Percentiles rank a stretch among this genome's conserved stretches.
These are phyloP conservation scores for Schizopygopsis pylzovi DNA, from an alignment of 2,797 vertebrate species.

Conservation along the genomic window DNA sequence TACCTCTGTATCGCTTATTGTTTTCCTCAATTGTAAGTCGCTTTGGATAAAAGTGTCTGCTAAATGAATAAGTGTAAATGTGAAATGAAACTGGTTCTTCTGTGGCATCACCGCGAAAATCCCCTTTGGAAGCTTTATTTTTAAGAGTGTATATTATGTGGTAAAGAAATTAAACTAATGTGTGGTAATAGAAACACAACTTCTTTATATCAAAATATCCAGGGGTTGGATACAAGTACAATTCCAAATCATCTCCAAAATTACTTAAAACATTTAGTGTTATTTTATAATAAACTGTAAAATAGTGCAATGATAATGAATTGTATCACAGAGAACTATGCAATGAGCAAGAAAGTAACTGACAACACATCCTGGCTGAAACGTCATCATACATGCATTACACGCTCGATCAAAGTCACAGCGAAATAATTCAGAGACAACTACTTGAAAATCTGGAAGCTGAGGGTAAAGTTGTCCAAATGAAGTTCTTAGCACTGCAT, in stretches of 20 bases:
- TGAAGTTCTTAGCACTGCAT: no score
- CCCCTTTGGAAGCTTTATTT: not conserved
- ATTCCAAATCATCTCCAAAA: not conserved
- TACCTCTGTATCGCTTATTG: no score
- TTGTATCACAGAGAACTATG: not conserved
- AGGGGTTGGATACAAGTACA: not conserved
- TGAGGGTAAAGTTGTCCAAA: no score
- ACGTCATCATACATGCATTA: no score
- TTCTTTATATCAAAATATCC: not conserved
- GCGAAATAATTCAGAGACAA: not conserved
- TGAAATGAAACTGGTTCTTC: not conserved
- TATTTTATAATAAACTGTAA: not conserved
- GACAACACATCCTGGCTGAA: not conserved
- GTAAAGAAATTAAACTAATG: no score
- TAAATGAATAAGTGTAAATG: no score
- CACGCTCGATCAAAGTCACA: not conserved
- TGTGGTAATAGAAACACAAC: not conserved
- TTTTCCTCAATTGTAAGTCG: no score
- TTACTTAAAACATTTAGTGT: not conserved
- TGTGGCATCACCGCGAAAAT: no score
- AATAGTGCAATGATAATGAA: not conserved
- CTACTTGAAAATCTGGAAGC: no score
- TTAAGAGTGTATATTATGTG: not conserved
- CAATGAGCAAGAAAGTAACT: not conserved
- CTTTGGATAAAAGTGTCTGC: no score